phyloP scores from a whole-genome alignment of 1,140 invertebrate genomes.

The Drosophila mauritiana region DNA sequence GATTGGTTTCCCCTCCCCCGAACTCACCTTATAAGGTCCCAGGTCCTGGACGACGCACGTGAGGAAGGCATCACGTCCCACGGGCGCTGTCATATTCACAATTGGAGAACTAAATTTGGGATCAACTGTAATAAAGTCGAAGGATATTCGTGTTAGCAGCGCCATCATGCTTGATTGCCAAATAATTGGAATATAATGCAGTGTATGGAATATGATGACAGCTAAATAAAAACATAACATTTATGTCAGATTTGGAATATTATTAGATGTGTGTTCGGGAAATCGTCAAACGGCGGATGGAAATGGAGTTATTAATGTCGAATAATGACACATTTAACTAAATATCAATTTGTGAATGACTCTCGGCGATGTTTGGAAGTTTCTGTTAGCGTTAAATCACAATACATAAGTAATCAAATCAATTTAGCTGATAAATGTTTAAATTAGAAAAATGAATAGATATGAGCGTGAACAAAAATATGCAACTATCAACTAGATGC shows the following conservation, averaged over 20 bases:
- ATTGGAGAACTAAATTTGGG: constrained; percentile 94
- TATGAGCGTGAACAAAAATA: too few species aligned
- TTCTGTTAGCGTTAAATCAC: too few species aligned
- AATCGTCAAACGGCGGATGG: background rate
- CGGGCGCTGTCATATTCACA: constrained; percentile 92
- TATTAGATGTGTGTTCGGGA: background rate
- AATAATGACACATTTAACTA: too few species aligned
- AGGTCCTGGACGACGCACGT: constrained; percentile 93
- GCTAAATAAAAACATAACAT: constrained; percentile 4
- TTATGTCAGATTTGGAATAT: background rate
- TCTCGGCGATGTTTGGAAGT: too few species aligned
- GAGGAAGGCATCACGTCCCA: constrained; percentile 93
- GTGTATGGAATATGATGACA: constrained; percentile 4
- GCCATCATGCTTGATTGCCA: constrained; percentile 21
- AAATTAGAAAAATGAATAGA: too few species aligned
- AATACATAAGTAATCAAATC: too few species aligned
- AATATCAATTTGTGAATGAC: too few species aligned
- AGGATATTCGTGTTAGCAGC: constrained; percentile 45
- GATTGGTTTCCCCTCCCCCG: constrained; percentile 16
- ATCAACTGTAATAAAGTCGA: constrained; percentile 87
- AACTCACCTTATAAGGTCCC: constrained; percentile 91
- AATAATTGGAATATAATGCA: constrained; percentile 52
- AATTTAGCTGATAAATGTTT: too few species aligned
- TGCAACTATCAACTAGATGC: too few species aligned
- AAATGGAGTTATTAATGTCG: too few species aligned